These are phyloP conservation scores for Nycteola revayana DNA, from an alignment of 2,888 invertebrate genomes.

Conservation along the genomic window DNA sequence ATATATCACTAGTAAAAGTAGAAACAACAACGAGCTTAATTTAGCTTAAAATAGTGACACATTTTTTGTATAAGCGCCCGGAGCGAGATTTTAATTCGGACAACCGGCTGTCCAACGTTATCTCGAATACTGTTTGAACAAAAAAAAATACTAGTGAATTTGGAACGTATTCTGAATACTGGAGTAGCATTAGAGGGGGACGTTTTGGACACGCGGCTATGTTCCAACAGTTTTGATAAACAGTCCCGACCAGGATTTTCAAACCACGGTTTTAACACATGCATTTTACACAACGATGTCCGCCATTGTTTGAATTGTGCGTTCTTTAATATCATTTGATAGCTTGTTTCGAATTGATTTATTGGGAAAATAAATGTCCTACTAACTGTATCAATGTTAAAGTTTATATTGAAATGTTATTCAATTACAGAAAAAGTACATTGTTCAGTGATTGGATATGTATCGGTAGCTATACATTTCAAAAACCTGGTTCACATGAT, in stretches of 20 bases:
- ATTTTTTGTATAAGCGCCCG: constrained; percentile 41
- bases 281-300: too few species aligned
- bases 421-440: too few species aligned
- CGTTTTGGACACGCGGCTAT: constrained; percentile 42
- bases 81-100: constrained; percentile 47
- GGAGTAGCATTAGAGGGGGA: constrained; percentile 31
- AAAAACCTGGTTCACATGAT: too few species aligned
- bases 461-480: too few species aligned
- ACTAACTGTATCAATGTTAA: too few species aligned
- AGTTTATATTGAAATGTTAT: too few species aligned
- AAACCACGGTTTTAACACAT: background rate
- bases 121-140: constrained; percentile 43
- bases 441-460: too few species aligned
- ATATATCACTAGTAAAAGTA: constrained; percentile 14
- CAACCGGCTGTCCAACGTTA: constrained; percentile 45
- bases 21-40: constrained; percentile 21
- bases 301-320: too few species aligned
- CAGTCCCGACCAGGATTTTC: constrained; percentile 30
- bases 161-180: constrained; percentile 33
- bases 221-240: constrained; percentile 51
- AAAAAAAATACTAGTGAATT: constrained; percentile 38
- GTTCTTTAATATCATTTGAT: too few species aligned
- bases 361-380: too few species aligned
- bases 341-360: too few species aligned
- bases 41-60: constrained; percentile 30